Percentiles rank a stretch among this genome's conserved stretches.
Evolutionary conservation across 2,888 invertebrate genomes (phyloP).

Genomic region (Sussaba pulchella): DNA sequence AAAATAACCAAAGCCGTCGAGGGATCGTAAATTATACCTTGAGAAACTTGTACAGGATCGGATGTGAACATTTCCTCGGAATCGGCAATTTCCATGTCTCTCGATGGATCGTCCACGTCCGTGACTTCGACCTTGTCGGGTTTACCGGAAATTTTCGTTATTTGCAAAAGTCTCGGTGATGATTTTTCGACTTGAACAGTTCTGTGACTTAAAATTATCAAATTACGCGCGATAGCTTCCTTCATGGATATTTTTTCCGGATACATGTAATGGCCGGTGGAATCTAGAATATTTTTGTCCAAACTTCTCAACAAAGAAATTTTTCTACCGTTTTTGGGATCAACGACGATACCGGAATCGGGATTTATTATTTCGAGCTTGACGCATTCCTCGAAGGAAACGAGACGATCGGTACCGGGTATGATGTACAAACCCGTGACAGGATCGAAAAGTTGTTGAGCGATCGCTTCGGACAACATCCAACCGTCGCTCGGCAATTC

Average conservation of each 20-base stretch:
- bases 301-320: slow-evolving; percentile 90
- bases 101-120: slow-evolving; percentile 83
- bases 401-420: slow-evolving; percentile 93
- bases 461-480: slow-evolving; percentile 93
- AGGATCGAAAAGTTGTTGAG: slow-evolving; percentile 93
- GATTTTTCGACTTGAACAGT: slow-evolving; percentile 85
- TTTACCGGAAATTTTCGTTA: slow-evolving; percentile 90
- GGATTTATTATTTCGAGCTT: slow-evolving; percentile 94
- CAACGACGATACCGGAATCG: slow-evolving; percentile 92
- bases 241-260: slow-evolving; percentile 89
- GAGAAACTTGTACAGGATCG: slow-evolving; percentile 90
- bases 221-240: slow-evolving; percentile 89
- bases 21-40: slow-evolving; percentile 92
- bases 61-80: slow-evolving; percentile 84
- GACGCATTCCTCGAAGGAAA: slow-evolving; percentile 95
- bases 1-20: slow-evolving; percentile 90
- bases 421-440: slow-evolving; percentile 93
- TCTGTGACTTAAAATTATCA: slow-evolving; percentile 87
- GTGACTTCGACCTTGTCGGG: slow-evolving; percentile 91
- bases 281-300: slow-evolving; percentile 91
- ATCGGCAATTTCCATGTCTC: slow-evolving; percentile 84
- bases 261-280: slow-evolving; percentile 90
- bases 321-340: slow-evolving; percentile 90
- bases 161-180: slow-evolving; percentile 88
- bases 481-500: slow-evolving; percentile 94